phyloP scores from a whole-genome alignment of 1,140 invertebrate species.

The Neelides sp. region DNA sequence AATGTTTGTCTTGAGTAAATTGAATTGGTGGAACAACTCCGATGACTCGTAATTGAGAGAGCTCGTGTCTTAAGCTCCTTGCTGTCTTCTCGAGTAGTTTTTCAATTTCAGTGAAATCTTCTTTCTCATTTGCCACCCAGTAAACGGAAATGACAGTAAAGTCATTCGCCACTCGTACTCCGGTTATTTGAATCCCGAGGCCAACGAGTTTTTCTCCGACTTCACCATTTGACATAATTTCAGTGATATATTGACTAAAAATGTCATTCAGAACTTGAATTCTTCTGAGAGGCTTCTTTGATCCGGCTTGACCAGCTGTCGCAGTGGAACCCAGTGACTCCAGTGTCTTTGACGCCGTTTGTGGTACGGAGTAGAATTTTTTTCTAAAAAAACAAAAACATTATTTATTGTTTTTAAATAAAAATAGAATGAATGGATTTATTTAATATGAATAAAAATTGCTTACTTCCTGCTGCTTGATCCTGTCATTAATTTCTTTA shows the following conservation, averaged over 20 bases:
- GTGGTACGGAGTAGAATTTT: conserved; percentile 13
- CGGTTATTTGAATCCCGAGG: conserved; percentile 51
- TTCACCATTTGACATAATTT: conserved; percentile 55
- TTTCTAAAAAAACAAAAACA: not conserved
- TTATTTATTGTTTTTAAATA: not conserved
- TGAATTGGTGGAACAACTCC: conserved; percentile 53
- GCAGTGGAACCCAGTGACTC: too few species aligned
- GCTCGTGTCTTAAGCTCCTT: conserved; percentile 48
- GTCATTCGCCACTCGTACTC: conserved; percentile 49
- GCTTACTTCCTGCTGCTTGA: conserved; percentile 15
- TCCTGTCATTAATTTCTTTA: conserved; percentile 27
- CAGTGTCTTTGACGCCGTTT: conserved; percentile 22
- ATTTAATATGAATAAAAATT: not conserved
- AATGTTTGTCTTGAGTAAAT: conserved; percentile 53
- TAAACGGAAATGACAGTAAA: conserved; percentile 52
- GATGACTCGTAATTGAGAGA: conserved; percentile 52
- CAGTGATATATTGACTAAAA: conserved; percentile 65
- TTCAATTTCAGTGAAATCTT: conserved; percentile 38
- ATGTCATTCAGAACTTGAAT: conserved; percentile 55
- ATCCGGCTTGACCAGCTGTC: conserved; percentile 10
- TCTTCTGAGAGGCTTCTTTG: conserved; percentile 34
- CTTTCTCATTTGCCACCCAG: conserved; percentile 45
- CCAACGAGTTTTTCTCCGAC: conserved; percentile 45
- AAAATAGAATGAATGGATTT: not conserved
- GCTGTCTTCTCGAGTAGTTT: conserved; percentile 42